Evolutionary conservation across 2,113 vertebrate species (phyloP).

Genomic region (Desmodus rotundus): DNA sequence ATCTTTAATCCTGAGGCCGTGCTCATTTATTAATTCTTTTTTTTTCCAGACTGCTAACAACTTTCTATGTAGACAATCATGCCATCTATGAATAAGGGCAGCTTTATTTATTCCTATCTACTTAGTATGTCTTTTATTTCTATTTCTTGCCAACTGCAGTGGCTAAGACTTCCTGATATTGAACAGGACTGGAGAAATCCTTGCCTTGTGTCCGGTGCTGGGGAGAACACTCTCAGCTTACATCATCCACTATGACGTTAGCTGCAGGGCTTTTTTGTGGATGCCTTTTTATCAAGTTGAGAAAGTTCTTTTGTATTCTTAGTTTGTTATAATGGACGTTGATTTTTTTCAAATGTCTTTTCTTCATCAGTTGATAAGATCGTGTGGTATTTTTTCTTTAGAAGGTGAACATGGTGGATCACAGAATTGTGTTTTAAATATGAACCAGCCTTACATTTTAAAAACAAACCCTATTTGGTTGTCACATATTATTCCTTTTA

Average conservation of each 20-base stretch:
- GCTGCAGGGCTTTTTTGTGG: neutral
- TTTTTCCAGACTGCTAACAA: neutral
- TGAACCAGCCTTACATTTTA: neutral
- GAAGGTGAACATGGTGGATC: neutral
- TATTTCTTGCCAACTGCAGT: neutral
- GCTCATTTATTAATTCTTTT: neutral
- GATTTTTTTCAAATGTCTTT: neutral
- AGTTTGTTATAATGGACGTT: neutral
- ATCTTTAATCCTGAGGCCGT: neutral
- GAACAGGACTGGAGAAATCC: neutral
- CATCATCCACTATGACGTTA: neutral
- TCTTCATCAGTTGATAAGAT: neutral
- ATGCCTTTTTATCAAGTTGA: neutral
- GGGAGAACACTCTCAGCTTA: neutral
- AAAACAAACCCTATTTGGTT: neutral
- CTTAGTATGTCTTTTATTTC: neutral
- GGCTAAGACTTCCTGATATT: neutral
- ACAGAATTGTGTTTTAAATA: neutral
- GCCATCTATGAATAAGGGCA: neutral
- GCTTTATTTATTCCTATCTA: neutral
- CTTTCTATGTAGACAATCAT: neutral
- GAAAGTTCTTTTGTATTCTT: neutral
- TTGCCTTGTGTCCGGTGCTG: neutral
- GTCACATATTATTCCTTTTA: neutral
- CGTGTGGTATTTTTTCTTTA: neutral